These are phyloP conservation scores for Chrysaora quinquecirrha DNA, from an alignment of 30 jellyfish, hydroid and myxozoan genomes.

Conservation along the genomic window DNA sequence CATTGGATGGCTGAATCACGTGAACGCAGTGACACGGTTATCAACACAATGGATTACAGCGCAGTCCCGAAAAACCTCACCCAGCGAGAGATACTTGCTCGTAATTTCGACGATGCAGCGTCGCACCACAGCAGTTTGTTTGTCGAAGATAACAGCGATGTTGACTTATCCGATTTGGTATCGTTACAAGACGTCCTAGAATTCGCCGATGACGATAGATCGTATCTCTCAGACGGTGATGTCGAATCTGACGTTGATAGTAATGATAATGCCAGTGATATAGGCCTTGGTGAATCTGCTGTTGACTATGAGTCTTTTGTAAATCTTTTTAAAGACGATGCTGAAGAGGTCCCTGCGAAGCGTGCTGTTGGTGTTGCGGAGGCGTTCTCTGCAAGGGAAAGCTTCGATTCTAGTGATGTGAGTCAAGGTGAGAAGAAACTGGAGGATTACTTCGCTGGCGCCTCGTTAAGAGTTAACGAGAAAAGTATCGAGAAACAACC, in stretches of 20 bases:
- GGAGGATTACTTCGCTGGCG: neutral
- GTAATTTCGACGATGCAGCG: slow-evolving; percentile 37
- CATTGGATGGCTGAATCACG: slow-evolving; percentile 77
- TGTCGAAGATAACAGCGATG: slow-evolving; percentile 80
- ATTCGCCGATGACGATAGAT: slow-evolving; percentile 58
- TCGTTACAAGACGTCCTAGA: slow-evolving; percentile 61
- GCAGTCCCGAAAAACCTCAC: slow-evolving; percentile 28
- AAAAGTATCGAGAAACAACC: too few species aligned
- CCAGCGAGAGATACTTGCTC: neutral
- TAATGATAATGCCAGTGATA: slow-evolving; percentile 40
- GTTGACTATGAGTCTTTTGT: slow-evolving; percentile 55
- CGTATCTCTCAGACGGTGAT: slow-evolving; percentile 52
- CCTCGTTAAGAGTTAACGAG: neutral
- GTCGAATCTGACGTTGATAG: slow-evolving; percentile 7
- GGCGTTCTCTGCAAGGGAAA: neutral
- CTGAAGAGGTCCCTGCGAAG: neutral
- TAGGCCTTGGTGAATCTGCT: slow-evolving; percentile 78
- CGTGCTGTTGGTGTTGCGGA: neutral
- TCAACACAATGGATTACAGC: slow-evolving; percentile 55
- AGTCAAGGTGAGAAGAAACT: neutral
- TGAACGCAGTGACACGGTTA: slow-evolving; percentile 64
- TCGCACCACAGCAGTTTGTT: slow-evolving; percentile 65
- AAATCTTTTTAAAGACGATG: neutral
- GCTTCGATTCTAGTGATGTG: neutral
- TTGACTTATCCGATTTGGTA: slow-evolving; percentile 63